Conservation (phyloP, 2,113 vertebrate species). For the Myiozetetes cayanensis region DNA sequence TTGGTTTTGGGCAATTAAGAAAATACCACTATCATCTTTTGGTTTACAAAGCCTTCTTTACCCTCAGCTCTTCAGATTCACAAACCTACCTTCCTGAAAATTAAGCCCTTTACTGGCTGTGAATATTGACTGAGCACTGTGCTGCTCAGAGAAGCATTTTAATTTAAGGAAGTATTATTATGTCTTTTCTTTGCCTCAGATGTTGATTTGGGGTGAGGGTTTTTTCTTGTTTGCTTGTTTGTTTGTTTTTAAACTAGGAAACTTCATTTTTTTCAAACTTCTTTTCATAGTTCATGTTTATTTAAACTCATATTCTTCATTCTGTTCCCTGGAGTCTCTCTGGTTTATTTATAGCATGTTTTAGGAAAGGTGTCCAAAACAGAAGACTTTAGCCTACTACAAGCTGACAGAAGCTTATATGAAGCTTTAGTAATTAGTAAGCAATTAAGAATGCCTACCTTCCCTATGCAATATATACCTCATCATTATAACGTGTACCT, state of each 20-base stretch:
- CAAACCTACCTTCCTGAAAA: not conserved
- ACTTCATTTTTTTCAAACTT: not conserved
- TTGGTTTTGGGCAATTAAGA: not conserved
- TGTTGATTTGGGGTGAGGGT: not conserved
- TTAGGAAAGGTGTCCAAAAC: not conserved
- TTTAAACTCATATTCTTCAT: not conserved
- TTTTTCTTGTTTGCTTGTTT: too few relatives aligned
- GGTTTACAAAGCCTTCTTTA: not conserved
- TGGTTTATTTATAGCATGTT: not conserved
- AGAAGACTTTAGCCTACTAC: not conserved
- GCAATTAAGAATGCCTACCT: not conserved
- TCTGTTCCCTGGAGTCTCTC: not conserved
- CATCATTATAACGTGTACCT: not conserved
- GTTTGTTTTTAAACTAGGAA: not conserved
- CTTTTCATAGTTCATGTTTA: not conserved
- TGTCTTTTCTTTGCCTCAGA: not conserved
- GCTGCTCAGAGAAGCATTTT: not conserved
- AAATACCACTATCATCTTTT: not conserved
- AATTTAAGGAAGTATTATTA: not conserved
- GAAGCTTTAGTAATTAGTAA: not conserved
- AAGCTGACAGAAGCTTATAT: not conserved
- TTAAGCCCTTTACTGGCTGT: not conserved
- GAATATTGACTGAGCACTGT: not conserved
- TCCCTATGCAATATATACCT: not conserved
- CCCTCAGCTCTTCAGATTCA: not conserved